Evolutionary conservation across 1,140 invertebrate species (phyloP), one percentile per base, ranked within the genome.

Genomic region (Lysiphlebus fabarum): DNA sequence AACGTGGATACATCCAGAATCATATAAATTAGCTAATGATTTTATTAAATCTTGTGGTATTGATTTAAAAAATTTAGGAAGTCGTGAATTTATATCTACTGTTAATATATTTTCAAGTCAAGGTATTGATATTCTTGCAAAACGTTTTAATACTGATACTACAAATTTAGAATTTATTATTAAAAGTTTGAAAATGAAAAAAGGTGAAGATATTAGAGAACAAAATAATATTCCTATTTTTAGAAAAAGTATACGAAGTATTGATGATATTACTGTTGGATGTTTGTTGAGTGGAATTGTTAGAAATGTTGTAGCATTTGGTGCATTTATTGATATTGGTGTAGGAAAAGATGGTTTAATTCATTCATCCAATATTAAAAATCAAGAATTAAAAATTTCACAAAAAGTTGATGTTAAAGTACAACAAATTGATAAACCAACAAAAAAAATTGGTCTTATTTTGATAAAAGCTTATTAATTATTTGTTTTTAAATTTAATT

Each of bases 1-100:
- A 58, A 95, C 93, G 1, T 88, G 88, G 72, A 91, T 96, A 63
- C 93, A 96, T 84, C 93, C 93, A 0, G 93, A 95, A 74, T 93
- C 92, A 41, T 96, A 96, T 69, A 68, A 76, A n/a, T 69, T 87
- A 44, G 87, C 91, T 1, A 76, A 83, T 62, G 82, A 76, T 81
- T 71, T 85, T 37, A 53, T 84, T 11, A 65, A 71, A 11, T 66
- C 79, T 69, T 76, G 78, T 60, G 65, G 76, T 33, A 70, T 82
- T 42, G 64, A 77, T 45, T 37, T 81, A 14, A 65, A 70, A 6
- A 68, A 84, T 47, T 72, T 86, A 14, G 84, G 84, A 17, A 76
- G 68, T 7, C 59, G 71, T 5, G 17, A 58, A 3, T 86, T 85
- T 65, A 83, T 84, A 45, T 26, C 69, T 3, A 65, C 49, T 9